These are phyloP conservation scores for Eurytemora carolleeae DNA, from an alignment of 1,140 invertebrate genomes.

Conservation along the genomic window DNA sequence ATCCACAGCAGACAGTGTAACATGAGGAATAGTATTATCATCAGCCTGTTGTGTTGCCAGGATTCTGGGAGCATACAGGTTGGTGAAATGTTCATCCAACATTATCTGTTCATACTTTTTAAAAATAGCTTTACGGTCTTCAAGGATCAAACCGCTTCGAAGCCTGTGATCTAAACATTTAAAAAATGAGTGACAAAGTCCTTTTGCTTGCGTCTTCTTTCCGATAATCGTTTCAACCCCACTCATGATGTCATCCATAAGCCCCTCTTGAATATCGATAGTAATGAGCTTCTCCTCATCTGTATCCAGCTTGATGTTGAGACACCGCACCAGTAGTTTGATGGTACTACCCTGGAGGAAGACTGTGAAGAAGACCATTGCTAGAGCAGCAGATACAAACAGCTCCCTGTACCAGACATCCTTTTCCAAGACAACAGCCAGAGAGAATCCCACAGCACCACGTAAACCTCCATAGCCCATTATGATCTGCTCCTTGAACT, in stretches of 20 bases:
- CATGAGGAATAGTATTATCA: too few relatives aligned
- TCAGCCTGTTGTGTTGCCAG: too few relatives aligned
- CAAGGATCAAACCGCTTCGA: too few relatives aligned
- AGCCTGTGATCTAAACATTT: too few relatives aligned
- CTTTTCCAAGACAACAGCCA: conserved; percentile 35
- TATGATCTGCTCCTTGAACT: conserved; percentile 38
- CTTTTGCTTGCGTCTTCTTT: background rate
- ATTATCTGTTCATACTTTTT: background rate
- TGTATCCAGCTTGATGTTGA: conserved; percentile 31
- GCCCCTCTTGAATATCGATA: background rate
- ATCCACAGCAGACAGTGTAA: too few relatives aligned
- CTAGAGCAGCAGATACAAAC: conserved; percentile 39
- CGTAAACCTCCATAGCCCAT: conserved; percentile 43
- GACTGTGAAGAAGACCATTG: conserved; percentile 42
- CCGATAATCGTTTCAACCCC: background rate
- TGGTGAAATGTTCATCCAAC: background rate
- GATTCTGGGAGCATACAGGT: background rate
- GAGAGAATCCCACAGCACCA: conserved; percentile 42
- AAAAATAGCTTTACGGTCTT: too few relatives aligned
- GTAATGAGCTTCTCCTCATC: background rate
- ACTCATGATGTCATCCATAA: background rate
- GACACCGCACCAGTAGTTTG: conserved; percentile 36
- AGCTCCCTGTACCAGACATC: conserved; percentile 27
- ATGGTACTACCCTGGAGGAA: conserved; percentile 44
- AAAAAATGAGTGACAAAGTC: too few relatives aligned